Evolutionary conservation across 30 jellyfish, hydroid and myxozoan species (phyloP).

Genomic region (Hydractinia symbiolongicarpus): DNA sequence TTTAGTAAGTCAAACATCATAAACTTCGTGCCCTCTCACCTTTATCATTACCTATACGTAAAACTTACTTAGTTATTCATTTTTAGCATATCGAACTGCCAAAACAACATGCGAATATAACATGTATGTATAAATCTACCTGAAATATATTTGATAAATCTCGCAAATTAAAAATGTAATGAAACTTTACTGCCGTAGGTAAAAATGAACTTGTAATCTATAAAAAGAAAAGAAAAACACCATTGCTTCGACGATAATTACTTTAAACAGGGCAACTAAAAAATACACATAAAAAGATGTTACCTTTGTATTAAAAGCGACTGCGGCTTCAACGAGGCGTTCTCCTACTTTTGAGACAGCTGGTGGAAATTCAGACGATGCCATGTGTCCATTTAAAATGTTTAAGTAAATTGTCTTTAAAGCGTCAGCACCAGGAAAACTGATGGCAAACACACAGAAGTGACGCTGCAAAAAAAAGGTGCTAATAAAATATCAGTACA

Average conservation of each 20-base stretch:
- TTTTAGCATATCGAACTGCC: no score
- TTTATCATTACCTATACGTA: no score
- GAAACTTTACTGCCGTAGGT: constrained; percentile 97
- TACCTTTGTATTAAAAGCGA: constrained; percentile 86
- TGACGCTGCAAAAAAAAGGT: constrained; percentile 74
- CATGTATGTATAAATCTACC: constrained; percentile 31
- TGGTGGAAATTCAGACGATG: constrained; percentile 37
- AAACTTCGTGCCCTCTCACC: no score
- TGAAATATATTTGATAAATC: constrained; percentile 94
- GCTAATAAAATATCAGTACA: not conserved
- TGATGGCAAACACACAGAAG: constrained; percentile 94
- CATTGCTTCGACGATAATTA: not conserved
- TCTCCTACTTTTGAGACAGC: constrained; percentile 77
- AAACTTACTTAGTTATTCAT: no score
- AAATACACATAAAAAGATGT: not conserved
- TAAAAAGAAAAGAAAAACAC: constrained; percentile 8
- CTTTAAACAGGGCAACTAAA: no score
- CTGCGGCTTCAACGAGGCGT: constrained; percentile 83
- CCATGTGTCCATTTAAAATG: constrained; percentile 73
- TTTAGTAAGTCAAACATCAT: no score
- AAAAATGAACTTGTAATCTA: constrained; percentile 88
- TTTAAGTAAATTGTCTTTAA: constrained; percentile 77
- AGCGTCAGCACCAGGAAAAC: constrained; percentile 99
- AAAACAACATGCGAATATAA: not conserved
- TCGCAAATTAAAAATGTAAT: constrained; percentile 86